Evolutionary conservation across 1,140 invertebrate species (phyloP), one percentile per base, ranked within the genome.

Genomic region (Cydia strobilella): DNA sequence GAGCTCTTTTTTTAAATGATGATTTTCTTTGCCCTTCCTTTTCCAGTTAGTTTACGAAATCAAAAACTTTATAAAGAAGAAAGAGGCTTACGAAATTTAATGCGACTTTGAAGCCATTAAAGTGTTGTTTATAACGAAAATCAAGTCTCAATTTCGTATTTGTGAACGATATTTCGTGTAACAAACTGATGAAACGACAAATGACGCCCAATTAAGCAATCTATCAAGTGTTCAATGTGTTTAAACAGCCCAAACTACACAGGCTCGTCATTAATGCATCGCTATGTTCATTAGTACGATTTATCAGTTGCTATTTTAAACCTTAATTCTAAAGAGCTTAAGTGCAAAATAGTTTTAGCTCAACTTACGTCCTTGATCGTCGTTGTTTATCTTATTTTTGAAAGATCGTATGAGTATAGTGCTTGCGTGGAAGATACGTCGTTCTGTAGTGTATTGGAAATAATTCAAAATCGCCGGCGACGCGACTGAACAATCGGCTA

Each of bases 381-480:
- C n/a, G 54, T 0, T n/a, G 7, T 10, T 23, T 23, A 3, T 20
- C 0, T 1, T 18, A 51, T 20, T 59, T 59, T 1, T 20, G 12
- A 59, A 59, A 23, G 20, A 12, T 1, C 54, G 7, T 59, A 23
- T 5, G 48, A 15, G 12, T 45, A 10, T 59, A 23, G 2, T 1
- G 2, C 12, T 59, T 20, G 18, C 1, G 4, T 7, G 20, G 54
- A 20, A 59, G 9, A 59, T 59, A 23, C 3, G 63, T 31, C 63
- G 27, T 66, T 66, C 12, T 35, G 59, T 27, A 27, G 59, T 35
- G 9, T 39, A 35, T 18, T 10, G 31, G 35, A 18, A 39, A 69
- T 69, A 69, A 69, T 69, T 35, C 27, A 69, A 69, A 69, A 69
- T 69, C 25, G 65, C 27, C 4, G 31, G 25, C 25, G 54, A 23